Percentiles rank a stretch among this genome's conserved stretches.
These are phyloP conservation scores for Achlya flavicornis DNA, from an alignment of 2,888 invertebrate genomes.

Conservation along the genomic window DNA sequence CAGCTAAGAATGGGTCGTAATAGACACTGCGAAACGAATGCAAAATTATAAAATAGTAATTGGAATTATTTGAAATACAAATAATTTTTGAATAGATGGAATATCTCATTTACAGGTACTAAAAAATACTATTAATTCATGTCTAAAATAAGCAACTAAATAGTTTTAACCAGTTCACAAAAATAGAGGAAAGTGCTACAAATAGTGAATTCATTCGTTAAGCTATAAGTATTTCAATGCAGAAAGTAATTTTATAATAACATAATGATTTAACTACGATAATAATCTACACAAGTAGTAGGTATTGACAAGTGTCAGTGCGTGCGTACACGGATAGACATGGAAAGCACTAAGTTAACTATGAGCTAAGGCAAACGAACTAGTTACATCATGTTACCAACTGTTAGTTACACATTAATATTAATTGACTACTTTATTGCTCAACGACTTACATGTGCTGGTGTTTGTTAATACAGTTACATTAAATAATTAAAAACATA, in stretches of 20 bases:
- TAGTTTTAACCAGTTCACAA: slow-evolving; percentile 9
- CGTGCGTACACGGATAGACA: slow-evolving; percentile 16
- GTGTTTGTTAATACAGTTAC: slow-evolving; percentile 32
- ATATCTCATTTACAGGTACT: background rate
- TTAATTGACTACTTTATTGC: slow-evolving; percentile 10
- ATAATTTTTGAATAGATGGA: background rate
- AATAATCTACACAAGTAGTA: slow-evolving; percentile 9
- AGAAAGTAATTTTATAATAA: no score
- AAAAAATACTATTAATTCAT: slow-evolving; percentile 10
- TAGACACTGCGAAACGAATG: slow-evolving; percentile 89
- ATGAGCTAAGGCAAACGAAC: slow-evolving; percentile 48
- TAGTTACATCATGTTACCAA: slow-evolving; percentile 7
- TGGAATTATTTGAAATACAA: no score
- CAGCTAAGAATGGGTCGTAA: slow-evolving; percentile 98
- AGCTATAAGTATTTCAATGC: slow-evolving; percentile 3
- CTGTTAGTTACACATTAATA: slow-evolving; percentile 3
- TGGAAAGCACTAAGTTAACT: slow-evolving; percentile 29
- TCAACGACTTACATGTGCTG: slow-evolving; percentile 28
- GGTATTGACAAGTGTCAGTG: slow-evolving; percentile 3
- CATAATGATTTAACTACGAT: background rate
- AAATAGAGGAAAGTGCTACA: slow-evolving; percentile 12
- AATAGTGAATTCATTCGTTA: background rate
- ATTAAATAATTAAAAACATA: slow-evolving; percentile 37
- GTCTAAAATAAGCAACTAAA: slow-evolving; percentile 18
- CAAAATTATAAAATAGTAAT: slow-evolving; percentile 24